phyloP scores from a whole-genome alignment of 2,888 invertebrate species.

The Trichopoda pennipes region DNA sequence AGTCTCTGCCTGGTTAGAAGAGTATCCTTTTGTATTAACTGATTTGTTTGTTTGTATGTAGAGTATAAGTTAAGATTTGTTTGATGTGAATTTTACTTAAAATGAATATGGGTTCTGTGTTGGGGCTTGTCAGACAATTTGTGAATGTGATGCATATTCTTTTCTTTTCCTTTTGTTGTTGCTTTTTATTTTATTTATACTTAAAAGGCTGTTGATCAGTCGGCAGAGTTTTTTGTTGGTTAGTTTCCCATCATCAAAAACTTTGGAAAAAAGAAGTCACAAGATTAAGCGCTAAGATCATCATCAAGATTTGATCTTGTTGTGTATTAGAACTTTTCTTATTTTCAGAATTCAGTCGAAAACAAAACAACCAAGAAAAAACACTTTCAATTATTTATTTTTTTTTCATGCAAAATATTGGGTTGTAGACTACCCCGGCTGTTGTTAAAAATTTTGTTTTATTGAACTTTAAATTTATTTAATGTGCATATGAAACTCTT shows the following conservation, averaged over 20 bases:
- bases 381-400: slow-evolving; percentile 28
- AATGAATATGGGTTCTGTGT: background rate
- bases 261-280: slow-evolving; percentile 63
- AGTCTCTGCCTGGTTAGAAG: background rate
- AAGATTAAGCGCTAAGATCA: slow-evolving; percentile 79
- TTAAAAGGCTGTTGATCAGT: slow-evolving; percentile 50
- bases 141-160: slow-evolving; percentile 28
- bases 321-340: slow-evolving; percentile 7
- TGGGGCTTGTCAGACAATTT: slow-evolving; percentile 51
- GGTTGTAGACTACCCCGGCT: slow-evolving; percentile 7
- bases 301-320: slow-evolving; percentile 73
- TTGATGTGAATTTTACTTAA: slow-evolving; percentile 49
- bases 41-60: background rate
- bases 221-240: slow-evolving; percentile 67
- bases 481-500: slow-evolving; percentile 10
- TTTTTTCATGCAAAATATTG: slow-evolving; percentile 48
- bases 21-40: slow-evolving; percentile 28
- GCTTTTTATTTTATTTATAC: too few relatives aligned
- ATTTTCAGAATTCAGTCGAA: background rate
- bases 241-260: slow-evolving; percentile 74
- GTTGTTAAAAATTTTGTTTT: slow-evolving; percentile 30
- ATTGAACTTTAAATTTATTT: slow-evolving; percentile 7
- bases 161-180: background rate
- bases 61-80: slow-evolving; percentile 12
- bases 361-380: background rate